Evolutionary conservation across 2,888 invertebrate genomes (phyloP).

Genomic region (Phengaris alcon): DNA sequence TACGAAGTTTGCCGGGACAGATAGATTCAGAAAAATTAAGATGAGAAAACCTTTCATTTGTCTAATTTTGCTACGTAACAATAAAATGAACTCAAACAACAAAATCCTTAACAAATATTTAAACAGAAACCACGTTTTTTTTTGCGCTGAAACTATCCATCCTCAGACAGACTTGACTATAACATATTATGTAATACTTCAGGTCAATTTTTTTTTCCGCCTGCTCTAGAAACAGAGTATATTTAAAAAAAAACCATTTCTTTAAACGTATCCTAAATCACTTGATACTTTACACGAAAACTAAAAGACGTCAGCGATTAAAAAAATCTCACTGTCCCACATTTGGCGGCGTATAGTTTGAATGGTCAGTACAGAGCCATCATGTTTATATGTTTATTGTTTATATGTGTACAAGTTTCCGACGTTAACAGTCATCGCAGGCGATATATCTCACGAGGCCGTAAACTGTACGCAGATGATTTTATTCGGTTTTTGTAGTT

Average conservation of each 20-base stretch:
- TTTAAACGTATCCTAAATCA: background rate
- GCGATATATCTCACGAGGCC: slow-evolving; percentile 6
- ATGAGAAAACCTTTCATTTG: no score
- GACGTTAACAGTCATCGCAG: slow-evolving; percentile 24
- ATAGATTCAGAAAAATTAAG: no score
- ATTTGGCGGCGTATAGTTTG: slow-evolving; percentile 4
- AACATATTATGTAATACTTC: no score
- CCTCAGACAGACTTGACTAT: fast-evolving
- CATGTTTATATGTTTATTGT: slow-evolving; percentile 10
- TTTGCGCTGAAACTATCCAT: no score
- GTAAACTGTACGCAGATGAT: slow-evolving; percentile 20
- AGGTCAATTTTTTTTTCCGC: no score
- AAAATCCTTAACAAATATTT: no score
- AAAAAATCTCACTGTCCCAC: slow-evolving; percentile 13
- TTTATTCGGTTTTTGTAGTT: slow-evolving; percentile 24
- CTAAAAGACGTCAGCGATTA: background rate
- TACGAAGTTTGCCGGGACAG: no score
- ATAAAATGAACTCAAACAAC: no score
- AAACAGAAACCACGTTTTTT: no score
- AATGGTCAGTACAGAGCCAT: slow-evolving; percentile 1
- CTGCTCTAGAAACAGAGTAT: no score
- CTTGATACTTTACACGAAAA: background rate
- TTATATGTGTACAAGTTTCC: slow-evolving; percentile 9
- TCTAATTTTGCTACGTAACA: no score
- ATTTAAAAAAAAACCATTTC: no score